phyloP scores from a whole-genome alignment of 2,888 invertebrate species.

The Acanthosepion lycidas region DNA sequence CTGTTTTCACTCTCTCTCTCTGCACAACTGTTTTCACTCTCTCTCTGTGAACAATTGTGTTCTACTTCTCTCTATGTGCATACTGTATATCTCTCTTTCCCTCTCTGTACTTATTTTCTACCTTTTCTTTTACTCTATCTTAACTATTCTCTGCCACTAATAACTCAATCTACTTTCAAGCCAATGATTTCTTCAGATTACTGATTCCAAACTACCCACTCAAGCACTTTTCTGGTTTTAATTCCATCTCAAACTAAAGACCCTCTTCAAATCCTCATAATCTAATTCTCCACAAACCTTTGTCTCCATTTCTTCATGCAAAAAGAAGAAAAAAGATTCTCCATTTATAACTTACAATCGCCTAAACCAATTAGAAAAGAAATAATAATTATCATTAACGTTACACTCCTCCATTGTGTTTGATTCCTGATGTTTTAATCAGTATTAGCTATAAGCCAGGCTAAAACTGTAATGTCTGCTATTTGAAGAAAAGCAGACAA shows the following conservation, averaged over 20 bases:
- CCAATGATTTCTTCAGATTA: background rate
- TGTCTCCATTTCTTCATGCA: background rate
- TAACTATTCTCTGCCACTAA: background rate
- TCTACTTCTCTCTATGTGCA: too few species aligned
- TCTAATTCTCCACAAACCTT: background rate
- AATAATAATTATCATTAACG: constrained; percentile 15
- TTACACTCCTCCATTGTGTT: background rate
- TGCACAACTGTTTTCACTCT: background rate
- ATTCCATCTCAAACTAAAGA: background rate
- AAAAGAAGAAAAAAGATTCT: background rate
- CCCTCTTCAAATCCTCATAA: background rate
- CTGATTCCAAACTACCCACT: background rate
- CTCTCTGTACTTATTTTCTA: background rate
- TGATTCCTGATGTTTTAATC: background rate
- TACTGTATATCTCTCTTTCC: background rate
- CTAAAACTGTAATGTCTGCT: background rate
- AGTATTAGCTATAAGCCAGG: background rate
- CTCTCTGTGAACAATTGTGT: background rate
- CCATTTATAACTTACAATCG: background rate
- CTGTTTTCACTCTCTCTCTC: background rate
- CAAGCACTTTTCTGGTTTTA: constrained; percentile 20
- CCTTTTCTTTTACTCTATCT: background rate
- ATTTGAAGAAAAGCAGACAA: constrained; percentile 33
- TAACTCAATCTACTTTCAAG: background rate
- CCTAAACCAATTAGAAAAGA: background rate